These are phyloP conservation scores for Caranx melampygus DNA, from an alignment of 2,113 vertebrate species.

Conservation along the genomic window DNA sequence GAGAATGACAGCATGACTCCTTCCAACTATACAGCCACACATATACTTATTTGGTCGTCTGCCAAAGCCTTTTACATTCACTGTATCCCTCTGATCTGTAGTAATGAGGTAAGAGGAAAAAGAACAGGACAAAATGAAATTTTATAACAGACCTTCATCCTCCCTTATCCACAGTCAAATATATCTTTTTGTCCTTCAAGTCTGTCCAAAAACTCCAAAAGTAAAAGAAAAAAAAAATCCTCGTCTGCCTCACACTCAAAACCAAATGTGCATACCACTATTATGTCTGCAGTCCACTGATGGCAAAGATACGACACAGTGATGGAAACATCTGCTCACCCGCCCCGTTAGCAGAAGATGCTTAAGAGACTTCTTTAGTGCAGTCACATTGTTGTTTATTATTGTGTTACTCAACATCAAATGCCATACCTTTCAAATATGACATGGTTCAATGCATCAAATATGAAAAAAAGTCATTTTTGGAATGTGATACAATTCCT, in stretches of 20 bases:
- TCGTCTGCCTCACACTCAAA: conserved; percentile 1
- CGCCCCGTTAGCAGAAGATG: conserved; percentile 7
- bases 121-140: not conserved
- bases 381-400: conserved; percentile 38
- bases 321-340: conserved; percentile 47
- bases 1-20: conserved; percentile 28
- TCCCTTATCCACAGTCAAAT: conserved; percentile 25
- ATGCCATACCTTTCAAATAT: conserved; percentile 17
- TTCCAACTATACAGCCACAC: conserved; percentile 8
- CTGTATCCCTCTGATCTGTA: conserved; percentile 7
- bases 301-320: not conserved
- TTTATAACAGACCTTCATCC: conserved; percentile 28
- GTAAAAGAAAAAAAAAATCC: conserved; percentile 12
- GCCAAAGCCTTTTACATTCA: conserved; percentile 21
- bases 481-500: conserved; percentile 25
- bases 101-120: conserved; percentile 10
- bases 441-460: conserved; percentile 19
- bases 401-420: conserved; percentile 12
- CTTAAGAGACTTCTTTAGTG: conserved; percentile 28
- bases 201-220: not conserved
- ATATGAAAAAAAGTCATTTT: conserved; percentile 21
- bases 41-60: conserved; percentile 10
- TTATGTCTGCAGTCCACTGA: conserved; percentile 13
- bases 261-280: conserved; percentile 24
- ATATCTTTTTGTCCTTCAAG: conserved; percentile 32